A percentile compares a stretch with the other conserved stretches of the same genome.
Evolutionary conservation across 2,113 vertebrate genomes (phyloP).

Genomic region (Salminus brasiliensis): DNA sequence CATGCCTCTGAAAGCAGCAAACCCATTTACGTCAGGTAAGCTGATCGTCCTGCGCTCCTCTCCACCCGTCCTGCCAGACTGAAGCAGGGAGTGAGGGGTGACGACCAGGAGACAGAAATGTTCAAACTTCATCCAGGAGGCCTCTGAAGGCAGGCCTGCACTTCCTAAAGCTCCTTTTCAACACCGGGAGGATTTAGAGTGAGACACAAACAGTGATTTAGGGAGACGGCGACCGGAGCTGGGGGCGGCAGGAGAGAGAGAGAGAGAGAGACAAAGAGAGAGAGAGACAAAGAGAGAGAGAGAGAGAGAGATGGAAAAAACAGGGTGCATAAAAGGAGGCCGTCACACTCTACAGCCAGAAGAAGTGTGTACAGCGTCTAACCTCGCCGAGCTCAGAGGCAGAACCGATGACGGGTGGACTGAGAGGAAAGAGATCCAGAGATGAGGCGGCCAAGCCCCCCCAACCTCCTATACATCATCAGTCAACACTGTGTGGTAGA

Average conservation of each 20-base stretch:
- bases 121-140: conserved; percentile 11
- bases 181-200: conserved; percentile 36
- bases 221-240: not conserved
- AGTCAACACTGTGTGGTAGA: conserved; percentile 23
- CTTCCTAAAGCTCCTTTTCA: conserved; percentile 36
- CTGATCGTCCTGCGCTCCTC: not conserved
- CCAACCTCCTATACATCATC: conserved; percentile 48
- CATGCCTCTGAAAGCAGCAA: too few relatives aligned
- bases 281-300: not conserved
- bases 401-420: conserved; percentile 26
- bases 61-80: conserved; percentile 15
- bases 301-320: not conserved
- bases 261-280: not conserved
- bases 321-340: not conserved
- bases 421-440: not conserved
- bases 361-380: conserved; percentile 8
- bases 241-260: not conserved
- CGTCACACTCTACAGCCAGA: conserved; percentile 11
- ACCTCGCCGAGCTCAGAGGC: not conserved
- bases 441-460: conserved; percentile 31
- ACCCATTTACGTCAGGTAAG: conserved; percentile 42
- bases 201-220: conserved; percentile 15
- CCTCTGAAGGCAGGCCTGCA: not conserved
- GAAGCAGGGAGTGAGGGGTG: not conserved
- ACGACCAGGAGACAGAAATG: conserved; percentile 15